Evolutionary conservation across 2,113 vertebrate species (phyloP).

Genomic region (Equus quagga): DNA sequence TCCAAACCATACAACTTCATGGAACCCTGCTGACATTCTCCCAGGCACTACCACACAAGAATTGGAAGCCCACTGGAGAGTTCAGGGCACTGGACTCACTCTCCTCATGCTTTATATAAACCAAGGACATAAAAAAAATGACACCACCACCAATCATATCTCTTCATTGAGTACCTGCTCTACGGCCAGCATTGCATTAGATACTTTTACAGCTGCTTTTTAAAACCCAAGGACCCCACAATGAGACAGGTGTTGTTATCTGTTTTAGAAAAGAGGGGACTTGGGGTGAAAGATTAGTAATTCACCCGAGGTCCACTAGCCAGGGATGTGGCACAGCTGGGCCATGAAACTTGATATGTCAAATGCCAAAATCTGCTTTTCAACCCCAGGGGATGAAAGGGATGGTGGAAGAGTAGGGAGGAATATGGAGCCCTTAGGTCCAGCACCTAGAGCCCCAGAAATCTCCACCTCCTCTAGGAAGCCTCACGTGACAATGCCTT

Average conservation of each 20-base stretch:
- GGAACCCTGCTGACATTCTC: background rate
- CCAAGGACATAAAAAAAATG: background rate
- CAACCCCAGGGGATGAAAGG: background rate
- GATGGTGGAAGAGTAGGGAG: background rate
- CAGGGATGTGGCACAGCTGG: background rate
- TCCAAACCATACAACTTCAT: background rate
- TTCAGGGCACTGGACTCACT: background rate
- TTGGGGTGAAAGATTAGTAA: background rate
- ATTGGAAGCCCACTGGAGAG: background rate
- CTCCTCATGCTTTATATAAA: background rate
- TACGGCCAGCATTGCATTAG: background rate
- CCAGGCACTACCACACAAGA: background rate
- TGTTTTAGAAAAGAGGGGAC: slow-evolving; percentile 24
- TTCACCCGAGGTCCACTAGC: background rate
- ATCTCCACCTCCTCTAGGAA: background rate
- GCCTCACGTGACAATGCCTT: background rate
- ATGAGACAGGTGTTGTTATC: background rate
- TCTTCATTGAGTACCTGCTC: background rate
- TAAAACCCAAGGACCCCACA: background rate
- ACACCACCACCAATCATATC: background rate
- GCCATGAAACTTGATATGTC: background rate
- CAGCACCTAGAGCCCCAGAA: background rate
- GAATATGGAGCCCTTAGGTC: background rate
- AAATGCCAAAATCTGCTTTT: background rate
- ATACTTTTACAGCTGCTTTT: background rate